These are phyloP conservation scores for Lamellibrachia columna DNA, from an alignment of 2,888 invertebrate genomes.

Conservation along the genomic window DNA sequence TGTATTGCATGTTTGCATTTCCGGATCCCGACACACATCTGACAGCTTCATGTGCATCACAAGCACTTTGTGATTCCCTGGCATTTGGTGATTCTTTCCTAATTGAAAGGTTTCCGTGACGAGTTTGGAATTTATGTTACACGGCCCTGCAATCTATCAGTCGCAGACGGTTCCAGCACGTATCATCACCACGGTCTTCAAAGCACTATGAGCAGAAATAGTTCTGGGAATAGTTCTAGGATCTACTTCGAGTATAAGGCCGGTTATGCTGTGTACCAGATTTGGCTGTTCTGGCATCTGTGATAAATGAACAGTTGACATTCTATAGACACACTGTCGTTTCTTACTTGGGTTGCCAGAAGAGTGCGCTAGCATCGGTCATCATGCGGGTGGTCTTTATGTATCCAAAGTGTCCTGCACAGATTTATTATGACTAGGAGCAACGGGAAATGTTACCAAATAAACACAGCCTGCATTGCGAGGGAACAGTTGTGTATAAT, in stretches of 20 bases:
- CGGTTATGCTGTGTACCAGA: not conserved
- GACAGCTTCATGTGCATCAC: not conserved
- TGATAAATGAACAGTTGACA: not conserved
- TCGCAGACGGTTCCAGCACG: not conserved
- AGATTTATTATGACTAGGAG: conserved; percentile 9
- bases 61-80: not conserved
- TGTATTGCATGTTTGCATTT: conserved; percentile 3
- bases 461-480: not conserved
- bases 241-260: not conserved
- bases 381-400: not conserved
- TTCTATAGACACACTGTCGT: not conserved
- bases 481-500: not conserved
- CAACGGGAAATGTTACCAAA: not conserved
- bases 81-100: not conserved
- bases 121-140: conserved; percentile 9
- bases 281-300: not conserved
- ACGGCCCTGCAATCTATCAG: not conserved
- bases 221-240: not conserved
- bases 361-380: not conserved
- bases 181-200: not conserved
- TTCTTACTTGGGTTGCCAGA: not conserved
- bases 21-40: not conserved
- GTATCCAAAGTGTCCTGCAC: not conserved
- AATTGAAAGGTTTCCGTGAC: conserved; percentile 6
- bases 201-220: not conserved